phyloP scores from a whole-genome alignment of 1,140 invertebrate species.

The Eumeta japonica region DNA sequence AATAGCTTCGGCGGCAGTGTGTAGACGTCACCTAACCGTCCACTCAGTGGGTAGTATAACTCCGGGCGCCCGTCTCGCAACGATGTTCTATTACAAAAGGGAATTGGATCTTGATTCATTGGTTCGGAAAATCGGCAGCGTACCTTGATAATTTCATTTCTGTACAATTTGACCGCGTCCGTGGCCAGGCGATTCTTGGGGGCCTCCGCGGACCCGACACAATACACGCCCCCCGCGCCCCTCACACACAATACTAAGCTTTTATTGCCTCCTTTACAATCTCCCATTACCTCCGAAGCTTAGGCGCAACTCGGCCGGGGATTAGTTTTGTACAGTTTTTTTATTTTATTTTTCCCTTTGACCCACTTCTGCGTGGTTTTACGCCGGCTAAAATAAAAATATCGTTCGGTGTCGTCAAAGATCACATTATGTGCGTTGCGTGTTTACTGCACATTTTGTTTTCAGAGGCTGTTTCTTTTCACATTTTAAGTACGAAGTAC shows the following conservation, averaged over 20 bases:
- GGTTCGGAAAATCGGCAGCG: constrained; percentile 57
- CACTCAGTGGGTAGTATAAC: constrained; percentile 48
- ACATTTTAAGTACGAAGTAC: too few species aligned
- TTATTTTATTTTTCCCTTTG: constrained; percentile 33
- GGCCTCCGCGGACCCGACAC: constrained; percentile 43
- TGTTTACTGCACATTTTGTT: too few species aligned
- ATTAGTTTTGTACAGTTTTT: constrained; percentile 52
- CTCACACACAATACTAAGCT: constrained; percentile 54
- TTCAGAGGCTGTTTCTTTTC: too few species aligned
- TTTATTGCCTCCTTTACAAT: constrained; percentile 57
- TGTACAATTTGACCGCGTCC: constrained; percentile 57
- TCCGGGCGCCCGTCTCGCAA: constrained; percentile 47
- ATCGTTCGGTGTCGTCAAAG: too few species aligned
- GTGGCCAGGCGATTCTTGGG: constrained; percentile 51
- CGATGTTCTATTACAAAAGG: constrained; percentile 58
- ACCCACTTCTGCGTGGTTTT: constrained; percentile 33
- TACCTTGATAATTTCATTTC: constrained; percentile 60
- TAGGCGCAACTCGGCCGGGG: constrained; percentile 31
- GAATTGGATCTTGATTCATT: constrained; percentile 59
- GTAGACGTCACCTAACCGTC: constrained; percentile 33
- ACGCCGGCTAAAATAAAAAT: too few species aligned
- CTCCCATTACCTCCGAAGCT: constrained; percentile 51
- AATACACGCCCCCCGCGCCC: constrained; percentile 48
- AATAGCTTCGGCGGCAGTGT: not conserved
- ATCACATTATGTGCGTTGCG: too few species aligned